These are phyloP conservation scores for Agonopterix arenella DNA, from an alignment of 2,888 invertebrate genomes.

Conservation along the genomic window DNA sequence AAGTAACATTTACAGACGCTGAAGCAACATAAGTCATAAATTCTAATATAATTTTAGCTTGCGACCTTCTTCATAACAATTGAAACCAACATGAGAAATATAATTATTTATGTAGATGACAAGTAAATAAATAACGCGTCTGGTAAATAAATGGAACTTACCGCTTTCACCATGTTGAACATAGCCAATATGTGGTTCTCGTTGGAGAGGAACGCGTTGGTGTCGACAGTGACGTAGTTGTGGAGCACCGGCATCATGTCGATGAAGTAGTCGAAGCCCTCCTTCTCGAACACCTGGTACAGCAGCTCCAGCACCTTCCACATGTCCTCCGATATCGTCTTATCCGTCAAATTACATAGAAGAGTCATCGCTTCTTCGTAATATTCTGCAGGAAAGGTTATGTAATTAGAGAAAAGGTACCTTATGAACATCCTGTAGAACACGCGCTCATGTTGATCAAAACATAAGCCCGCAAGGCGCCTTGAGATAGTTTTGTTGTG, in stretches of 20 bases:
- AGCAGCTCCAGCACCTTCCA: conserved; percentile 96
- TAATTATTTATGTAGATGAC: no score
- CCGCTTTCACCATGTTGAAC: conserved; percentile 96
- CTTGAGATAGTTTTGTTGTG: not conserved
- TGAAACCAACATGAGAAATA: no score
- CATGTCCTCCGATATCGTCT: conserved; percentile 93
- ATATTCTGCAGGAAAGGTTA: conserved; percentile 82
- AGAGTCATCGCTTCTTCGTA: conserved; percentile 97
- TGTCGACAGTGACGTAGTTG: conserved; percentile 98
- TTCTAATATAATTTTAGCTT: no score
- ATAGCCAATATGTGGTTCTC: conserved; percentile 93
- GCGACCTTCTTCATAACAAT: no score
- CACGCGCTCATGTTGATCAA: no score
- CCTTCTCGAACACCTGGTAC: conserved; percentile 94
- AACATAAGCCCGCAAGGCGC: no score
- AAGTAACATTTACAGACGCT: no score
- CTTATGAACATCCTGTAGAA: no score
- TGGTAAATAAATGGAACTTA: conserved; percentile 49
- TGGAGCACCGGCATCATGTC: conserved; percentile 99
- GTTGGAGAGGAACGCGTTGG: conserved; percentile 93
- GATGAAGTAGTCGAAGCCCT: conserved; percentile 96
- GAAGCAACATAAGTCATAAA: no score
- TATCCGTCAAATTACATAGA: conserved; percentile 93
- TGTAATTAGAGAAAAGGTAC: not conserved
- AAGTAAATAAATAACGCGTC: no score